Base-by-base conservation (phyloP, 2,797 vertebrate species). In the Smutsia temminckii region DNA sequence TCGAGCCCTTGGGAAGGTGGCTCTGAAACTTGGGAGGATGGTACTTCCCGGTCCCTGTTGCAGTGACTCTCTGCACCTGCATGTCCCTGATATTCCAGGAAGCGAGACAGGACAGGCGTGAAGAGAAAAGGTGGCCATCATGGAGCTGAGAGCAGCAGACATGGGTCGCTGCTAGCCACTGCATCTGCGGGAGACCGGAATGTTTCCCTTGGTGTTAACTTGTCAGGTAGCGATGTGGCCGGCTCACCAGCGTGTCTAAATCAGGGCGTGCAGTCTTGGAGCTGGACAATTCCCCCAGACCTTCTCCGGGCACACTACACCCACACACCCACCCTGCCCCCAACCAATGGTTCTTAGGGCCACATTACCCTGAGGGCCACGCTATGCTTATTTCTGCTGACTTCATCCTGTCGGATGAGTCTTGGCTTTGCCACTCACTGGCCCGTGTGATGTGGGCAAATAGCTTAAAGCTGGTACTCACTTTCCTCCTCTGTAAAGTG, bases 151-250 rank as follows among this genome's bases (percentile, higher is more conserved):
- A 42, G 12, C 49, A 32, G 3, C 49, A 10, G 18, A 34, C 1
- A 13, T 75, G 3, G 2, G 23, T 27, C 29, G 11, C 37, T 14
- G 17, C 27, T 1, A 0, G 49, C 68, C 3, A 0, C 84, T 2
- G 1, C n/a, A 0, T 86, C 5, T 66, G 55, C 10, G n/a, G 13
- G 55, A 66, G 63, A 12, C 17, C 1, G 71, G 51, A 6, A 6
- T 29, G 3, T 77, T 59, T 29, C 13, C 4, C 2, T 32, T 7
- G 69, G 29, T 63, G 27, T 79, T 51, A 27, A 29, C 40, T 59
- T n/a, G 18, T 87, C 40, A 92, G 83, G 68, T 40, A 1, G 1
- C 40, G 21, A 29, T 32, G 49, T 12, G 20, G 23, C n/a, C 59
- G 32, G 40, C 55, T 57, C 1, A 4, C 25, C 57, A 8, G 6